A percentile compares a stretch with the other conserved stretches of the same genome.
Conservation (phyloP, 2,888 invertebrate species). For the Apodemia zela region DNA sequence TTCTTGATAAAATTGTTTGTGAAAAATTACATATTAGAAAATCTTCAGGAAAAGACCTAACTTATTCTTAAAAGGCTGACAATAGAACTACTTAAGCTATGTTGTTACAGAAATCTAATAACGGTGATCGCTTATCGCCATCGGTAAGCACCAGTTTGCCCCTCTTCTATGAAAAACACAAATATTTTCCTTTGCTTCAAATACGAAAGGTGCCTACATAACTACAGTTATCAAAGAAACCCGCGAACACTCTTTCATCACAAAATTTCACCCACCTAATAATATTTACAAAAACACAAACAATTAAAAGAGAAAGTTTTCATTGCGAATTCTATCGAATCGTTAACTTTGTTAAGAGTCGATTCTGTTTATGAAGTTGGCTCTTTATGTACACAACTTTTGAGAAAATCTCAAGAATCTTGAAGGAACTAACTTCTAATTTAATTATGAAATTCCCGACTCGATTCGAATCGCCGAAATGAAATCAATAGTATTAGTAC, state of each 20-base stretch:
- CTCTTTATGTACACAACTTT: slow-evolving; percentile 15
- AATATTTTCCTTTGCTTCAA: no score
- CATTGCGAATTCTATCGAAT: slow-evolving; percentile 24
- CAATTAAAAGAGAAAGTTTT: slow-evolving; percentile 11
- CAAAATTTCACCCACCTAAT: slow-evolving; percentile 5
- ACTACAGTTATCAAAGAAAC: no score
- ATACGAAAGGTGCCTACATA: no score
- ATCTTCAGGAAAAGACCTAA: no score
- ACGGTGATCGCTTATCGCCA: no score
- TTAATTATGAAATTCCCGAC: slow-evolving; percentile 19
- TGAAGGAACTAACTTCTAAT: slow-evolving; percentile 14
- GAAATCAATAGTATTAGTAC: slow-evolving; percentile 16
- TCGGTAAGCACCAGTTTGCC: no score
- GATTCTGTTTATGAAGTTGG: slow-evolving; percentile 20
- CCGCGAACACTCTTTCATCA: background rate
- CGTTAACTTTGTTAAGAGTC: slow-evolving; percentile 22
- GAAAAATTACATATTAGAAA: no score
- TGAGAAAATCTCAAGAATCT: slow-evolving; percentile 19
- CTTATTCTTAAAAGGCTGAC: no score
- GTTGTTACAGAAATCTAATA: no score
- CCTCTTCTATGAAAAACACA: no score
- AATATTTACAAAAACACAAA: slow-evolving; percentile 2
- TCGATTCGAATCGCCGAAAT: slow-evolving; percentile 13
- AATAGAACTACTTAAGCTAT: no score
- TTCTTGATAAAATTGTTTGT: no score